phyloP scores from a whole-genome alignment of 2,113 vertebrate species.

The Anguilla japonica region DNA sequence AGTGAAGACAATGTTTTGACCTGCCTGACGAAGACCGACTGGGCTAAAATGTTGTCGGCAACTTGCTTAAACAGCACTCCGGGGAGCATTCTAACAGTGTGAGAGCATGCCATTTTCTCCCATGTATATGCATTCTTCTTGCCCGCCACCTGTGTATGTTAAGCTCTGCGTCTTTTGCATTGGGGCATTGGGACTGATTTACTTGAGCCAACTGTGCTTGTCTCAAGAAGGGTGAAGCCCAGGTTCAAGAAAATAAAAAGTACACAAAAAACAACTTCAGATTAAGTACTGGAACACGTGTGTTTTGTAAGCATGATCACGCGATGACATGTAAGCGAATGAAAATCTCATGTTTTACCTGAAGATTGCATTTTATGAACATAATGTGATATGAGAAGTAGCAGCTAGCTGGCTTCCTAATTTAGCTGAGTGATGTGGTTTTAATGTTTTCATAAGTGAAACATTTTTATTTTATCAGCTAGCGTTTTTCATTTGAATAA shows the following conservation, averaged over 20 bases:
- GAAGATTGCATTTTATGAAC: background rate
- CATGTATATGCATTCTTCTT: background rate
- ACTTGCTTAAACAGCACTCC: background rate
- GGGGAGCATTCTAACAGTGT: background rate
- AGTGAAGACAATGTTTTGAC: background rate
- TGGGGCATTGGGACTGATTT: background rate
- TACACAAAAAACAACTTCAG: background rate
- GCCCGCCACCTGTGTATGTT: background rate
- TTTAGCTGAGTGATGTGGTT: too few relatives aligned
- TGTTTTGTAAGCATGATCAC: background rate
- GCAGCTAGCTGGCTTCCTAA: background rate
- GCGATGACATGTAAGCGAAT: too few relatives aligned
- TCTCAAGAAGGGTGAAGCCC: background rate
- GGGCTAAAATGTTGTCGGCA: background rate
- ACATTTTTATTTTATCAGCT: background rate
- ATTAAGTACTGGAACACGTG: background rate
- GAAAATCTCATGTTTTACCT: too few relatives aligned
- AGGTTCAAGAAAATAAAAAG: background rate
- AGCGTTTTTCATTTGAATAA: background rate
- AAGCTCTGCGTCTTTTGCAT: background rate
- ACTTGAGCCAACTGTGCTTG: background rate
- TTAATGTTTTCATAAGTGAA: background rate
- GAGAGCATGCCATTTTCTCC: background rate
- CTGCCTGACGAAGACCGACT: background rate
- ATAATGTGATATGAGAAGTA: background rate